A percentile compares a stretch with the other conserved stretches of the same genome.
These are phyloP conservation scores for Myotis daubentonii DNA, from an alignment of 2,797 vertebrate genomes.

Conservation along the genomic window DNA sequence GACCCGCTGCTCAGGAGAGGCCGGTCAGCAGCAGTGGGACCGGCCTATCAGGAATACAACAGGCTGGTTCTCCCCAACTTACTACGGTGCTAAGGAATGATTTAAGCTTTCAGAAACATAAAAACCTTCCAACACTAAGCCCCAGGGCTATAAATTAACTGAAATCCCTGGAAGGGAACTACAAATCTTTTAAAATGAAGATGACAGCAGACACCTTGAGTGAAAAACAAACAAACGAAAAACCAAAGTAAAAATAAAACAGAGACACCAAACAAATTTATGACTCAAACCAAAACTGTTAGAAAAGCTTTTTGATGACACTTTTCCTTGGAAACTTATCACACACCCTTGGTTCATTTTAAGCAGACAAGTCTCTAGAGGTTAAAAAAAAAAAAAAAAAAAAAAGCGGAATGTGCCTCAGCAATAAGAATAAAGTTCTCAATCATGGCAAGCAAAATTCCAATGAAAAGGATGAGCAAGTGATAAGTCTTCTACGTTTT, in stretches of 20 bases:
- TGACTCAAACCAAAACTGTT: not conserved
- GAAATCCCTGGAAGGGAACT: not conserved
- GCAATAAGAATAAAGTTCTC: not conserved
- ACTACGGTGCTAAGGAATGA: not conserved
- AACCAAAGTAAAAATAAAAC: not conserved
- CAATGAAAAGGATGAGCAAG: not conserved
- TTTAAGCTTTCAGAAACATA: constrained; percentile 37
- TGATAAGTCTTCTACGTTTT: not conserved
- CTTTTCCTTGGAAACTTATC: constrained; percentile 28
- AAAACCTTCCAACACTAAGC: constrained; percentile 35
- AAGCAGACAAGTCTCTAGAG: not conserved
- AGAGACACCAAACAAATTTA: not conserved
- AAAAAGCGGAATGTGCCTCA: not conserved
- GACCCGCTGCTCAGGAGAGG: not conserved
- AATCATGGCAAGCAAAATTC: constrained; percentile 2
- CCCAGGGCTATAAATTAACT: not conserved
- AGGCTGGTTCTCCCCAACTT: constrained; percentile 2
- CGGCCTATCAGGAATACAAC: not conserved
- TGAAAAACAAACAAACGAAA: not conserved
- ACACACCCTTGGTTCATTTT: not conserved
- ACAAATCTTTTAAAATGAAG: constrained; percentile 35
- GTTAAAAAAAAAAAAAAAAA: not conserved
- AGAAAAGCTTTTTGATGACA: not conserved
- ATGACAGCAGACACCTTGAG: not conserved
- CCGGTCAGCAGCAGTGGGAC: not conserved